Evolutionary conservation across 2,113 vertebrate species (phyloP).

Genomic region (Sylvia atricapilla): DNA sequence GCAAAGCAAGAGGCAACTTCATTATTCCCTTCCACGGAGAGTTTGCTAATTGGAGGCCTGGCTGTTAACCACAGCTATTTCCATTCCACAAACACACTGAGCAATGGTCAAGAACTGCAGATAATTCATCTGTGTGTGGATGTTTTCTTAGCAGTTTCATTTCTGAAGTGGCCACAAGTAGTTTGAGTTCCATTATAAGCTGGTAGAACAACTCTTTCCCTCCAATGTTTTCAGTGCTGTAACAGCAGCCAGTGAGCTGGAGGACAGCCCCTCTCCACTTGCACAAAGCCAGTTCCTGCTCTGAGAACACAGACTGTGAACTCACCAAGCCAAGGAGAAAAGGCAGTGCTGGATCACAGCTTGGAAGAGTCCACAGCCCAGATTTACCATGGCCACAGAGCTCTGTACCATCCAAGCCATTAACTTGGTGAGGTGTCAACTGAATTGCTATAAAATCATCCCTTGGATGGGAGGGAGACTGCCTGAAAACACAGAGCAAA

Average conservation of each 20-base stretch:
- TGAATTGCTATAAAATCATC: not conserved
- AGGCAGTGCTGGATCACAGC: rapidly evolving
- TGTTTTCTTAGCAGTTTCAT: not conserved
- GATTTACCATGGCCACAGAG: not conserved
- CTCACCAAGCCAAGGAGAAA: not conserved
- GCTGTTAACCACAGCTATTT: not conserved
- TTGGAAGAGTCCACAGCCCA: not conserved
- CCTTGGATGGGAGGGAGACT: not conserved
- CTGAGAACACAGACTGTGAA: not conserved
- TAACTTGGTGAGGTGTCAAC: not conserved
- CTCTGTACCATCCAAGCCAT: not conserved
- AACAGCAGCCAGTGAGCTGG: not conserved
- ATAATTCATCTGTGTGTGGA: not conserved
- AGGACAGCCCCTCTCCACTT: not conserved
- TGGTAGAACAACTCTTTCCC: not conserved
- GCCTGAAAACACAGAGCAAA: not conserved
- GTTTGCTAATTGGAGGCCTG: not conserved
- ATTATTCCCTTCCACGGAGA: constrained; percentile 34
- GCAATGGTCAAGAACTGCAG: not conserved
- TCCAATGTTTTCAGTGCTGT: not conserved
- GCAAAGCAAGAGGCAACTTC: constrained; percentile 68
- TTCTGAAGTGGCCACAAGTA: not conserved
- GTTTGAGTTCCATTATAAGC: not conserved
- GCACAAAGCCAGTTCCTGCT: not conserved
- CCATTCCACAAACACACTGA: not conserved